Evolutionary conservation across 2,113 vertebrate species (phyloP).

Genomic region (Phyllostomus hastatus): DNA sequence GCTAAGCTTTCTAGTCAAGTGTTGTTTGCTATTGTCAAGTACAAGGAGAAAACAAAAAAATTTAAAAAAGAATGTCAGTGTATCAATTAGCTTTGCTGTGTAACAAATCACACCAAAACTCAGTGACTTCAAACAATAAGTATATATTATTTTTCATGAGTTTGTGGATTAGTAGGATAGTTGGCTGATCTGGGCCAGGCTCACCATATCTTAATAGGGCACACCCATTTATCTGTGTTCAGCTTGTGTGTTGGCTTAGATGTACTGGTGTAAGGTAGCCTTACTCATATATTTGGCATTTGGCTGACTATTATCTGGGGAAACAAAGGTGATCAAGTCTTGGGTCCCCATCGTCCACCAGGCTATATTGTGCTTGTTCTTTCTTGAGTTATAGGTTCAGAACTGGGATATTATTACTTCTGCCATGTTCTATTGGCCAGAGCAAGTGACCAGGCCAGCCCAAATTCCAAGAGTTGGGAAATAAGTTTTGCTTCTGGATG

Average conservation of each 20-base stretch:
- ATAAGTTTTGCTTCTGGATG: not conserved
- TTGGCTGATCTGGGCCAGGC: not conserved
- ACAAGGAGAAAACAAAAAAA: constrained; percentile 9
- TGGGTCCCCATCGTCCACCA: not conserved
- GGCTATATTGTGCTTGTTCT: not conserved
- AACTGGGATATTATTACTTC: not conserved
- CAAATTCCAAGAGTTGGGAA: not conserved
- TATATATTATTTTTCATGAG: not conserved
- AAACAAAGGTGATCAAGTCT: not conserved
- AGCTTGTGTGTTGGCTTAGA: not conserved
- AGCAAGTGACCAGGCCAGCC: not conserved
- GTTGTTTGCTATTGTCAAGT: not conserved
- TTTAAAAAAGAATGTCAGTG: constrained; percentile 49
- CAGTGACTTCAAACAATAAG: not conserved
- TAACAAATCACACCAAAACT: constrained; percentile 26
- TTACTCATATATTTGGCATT: not conserved
- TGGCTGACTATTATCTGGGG: not conserved
- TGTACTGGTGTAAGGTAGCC: not conserved
- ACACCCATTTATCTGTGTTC: not conserved
- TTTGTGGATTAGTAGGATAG: not conserved
- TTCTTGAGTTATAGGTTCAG: not conserved
- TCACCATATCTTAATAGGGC: not conserved
- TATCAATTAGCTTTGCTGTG: not conserved
- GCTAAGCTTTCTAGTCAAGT: not conserved
- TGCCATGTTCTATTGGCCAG: not conserved